phyloP scores from a whole-genome alignment of 2,113 vertebrate genomes.

The Aegotheles bennettii region DNA sequence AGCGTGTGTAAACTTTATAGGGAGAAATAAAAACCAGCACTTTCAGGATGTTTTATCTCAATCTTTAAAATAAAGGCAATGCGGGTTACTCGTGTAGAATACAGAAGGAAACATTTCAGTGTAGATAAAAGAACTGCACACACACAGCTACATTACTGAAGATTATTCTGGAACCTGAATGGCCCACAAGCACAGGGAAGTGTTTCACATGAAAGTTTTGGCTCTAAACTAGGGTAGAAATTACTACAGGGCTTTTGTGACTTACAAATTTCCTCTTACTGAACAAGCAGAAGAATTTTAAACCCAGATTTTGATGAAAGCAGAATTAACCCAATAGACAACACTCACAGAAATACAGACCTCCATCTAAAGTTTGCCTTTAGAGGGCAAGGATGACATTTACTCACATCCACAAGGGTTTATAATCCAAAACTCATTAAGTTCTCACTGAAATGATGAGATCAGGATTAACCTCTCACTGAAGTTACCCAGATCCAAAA shows the following conservation, averaged over 20 bases:
- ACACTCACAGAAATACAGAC: neutral
- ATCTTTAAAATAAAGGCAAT: neutral
- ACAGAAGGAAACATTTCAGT: neutral
- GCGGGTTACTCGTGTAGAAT: neutral
- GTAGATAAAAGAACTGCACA: neutral
- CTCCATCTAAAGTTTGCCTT: neutral
- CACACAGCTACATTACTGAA: neutral
- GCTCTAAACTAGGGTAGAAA: neutral
- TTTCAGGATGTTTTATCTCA: neutral
- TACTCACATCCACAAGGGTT: neutral
- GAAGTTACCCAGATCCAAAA: neutral
- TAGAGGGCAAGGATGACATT: neutral
- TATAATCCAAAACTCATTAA: neutral
- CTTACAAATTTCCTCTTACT: neutral
- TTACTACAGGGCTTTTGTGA: neutral
- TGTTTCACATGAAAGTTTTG: neutral
- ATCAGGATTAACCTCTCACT: neutral
- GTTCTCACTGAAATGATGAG: neutral
- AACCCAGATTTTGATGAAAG: neutral
- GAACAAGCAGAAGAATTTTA: neutral
- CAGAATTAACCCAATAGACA: neutral
- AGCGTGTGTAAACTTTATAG: neutral
- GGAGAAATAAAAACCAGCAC: neutral
- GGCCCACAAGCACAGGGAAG: fast-evolving
- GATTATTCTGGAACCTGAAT: neutral